Percentiles rank a stretch among this genome's conserved stretches.
These are phyloP conservation scores for Ptychochromis oligacanthus DNA, from an alignment of 2,113 vertebrate genomes.

Conservation along the genomic window DNA sequence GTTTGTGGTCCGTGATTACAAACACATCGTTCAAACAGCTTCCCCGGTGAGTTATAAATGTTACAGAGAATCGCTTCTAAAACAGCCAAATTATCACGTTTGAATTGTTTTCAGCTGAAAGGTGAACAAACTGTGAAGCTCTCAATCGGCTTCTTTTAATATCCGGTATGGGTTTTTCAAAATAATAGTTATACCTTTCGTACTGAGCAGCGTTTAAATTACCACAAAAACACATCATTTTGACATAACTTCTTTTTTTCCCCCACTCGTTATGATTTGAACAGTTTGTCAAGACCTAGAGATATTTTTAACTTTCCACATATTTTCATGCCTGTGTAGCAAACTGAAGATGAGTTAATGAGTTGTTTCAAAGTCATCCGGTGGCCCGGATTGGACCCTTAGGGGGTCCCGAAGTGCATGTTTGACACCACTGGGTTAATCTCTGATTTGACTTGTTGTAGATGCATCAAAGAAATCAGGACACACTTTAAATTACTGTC, in stretches of 20 bases:
- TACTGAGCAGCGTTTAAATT: too few species aligned
- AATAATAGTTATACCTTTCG: neutral
- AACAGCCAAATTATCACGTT: neutral
- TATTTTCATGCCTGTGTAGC: neutral
- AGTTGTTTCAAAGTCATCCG: neutral
- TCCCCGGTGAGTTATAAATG: constrained; percentile 30
- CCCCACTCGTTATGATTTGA: too few species aligned
- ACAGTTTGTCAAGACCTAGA: neutral
- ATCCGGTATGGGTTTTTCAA: constrained; percentile 11
- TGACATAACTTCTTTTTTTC: too few species aligned
- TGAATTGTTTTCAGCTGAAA: neutral
- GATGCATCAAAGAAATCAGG: too few species aligned
- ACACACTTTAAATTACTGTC: too few species aligned
- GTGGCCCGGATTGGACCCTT: neutral
- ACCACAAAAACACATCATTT: too few species aligned
- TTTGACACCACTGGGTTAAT: too few species aligned
- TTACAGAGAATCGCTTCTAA: neutral
- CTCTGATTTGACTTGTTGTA: too few species aligned
- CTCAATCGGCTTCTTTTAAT: accelerated
- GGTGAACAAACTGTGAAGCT: neutral
- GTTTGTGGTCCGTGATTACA: neutral
- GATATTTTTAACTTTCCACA: neutral
- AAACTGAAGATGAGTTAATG: neutral
- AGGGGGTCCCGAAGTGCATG: too few species aligned
- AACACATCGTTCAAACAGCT: neutral